These are phyloP conservation scores for Dichetophora obliterata DNA, from an alignment of 2,888 invertebrate species.

Conservation along the genomic window DNA sequence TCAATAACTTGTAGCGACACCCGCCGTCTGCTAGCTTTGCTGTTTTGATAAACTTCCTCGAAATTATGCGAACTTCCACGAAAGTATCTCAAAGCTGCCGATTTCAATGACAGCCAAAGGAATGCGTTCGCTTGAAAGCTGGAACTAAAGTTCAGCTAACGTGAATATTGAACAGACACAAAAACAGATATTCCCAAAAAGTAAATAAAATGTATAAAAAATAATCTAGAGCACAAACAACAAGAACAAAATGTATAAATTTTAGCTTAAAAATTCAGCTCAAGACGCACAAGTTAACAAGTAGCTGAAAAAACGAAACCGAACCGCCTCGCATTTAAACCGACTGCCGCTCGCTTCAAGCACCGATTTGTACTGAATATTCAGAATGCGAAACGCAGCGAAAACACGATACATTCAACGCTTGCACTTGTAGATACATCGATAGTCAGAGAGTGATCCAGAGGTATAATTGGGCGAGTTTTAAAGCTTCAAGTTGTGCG, in stretches of 20 bases:
- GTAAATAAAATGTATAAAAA: background rate
- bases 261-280: background rate
- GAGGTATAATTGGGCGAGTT: too few relatives aligned
- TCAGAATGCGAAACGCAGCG: slow-evolving; percentile 20
- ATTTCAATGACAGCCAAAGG: slow-evolving; percentile 9
- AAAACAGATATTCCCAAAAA: background rate
- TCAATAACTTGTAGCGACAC: background rate
- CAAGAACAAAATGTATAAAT: background rate
- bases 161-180: background rate
- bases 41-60: slow-evolving; percentile 1
- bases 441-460: too few relatives aligned
- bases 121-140: slow-evolving; percentile 50
- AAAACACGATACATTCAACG: too few relatives aligned
- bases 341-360: slow-evolving; percentile 22
- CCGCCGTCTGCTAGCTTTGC: background rate
- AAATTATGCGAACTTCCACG: slow-evolving; percentile 37
- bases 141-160: slow-evolving; percentile 39
- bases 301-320: background rate
- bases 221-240: background rate
- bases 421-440: too few relatives aligned
- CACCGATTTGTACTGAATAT: slow-evolving; percentile 17
- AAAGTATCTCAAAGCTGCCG: slow-evolving; percentile 21
- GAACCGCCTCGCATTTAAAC: background rate
- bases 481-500: too few relatives aligned
- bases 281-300: background rate